These are phyloP conservation scores for Silurus asotus DNA, from an alignment of 2,113 vertebrate genomes.

Conservation along the genomic window DNA sequence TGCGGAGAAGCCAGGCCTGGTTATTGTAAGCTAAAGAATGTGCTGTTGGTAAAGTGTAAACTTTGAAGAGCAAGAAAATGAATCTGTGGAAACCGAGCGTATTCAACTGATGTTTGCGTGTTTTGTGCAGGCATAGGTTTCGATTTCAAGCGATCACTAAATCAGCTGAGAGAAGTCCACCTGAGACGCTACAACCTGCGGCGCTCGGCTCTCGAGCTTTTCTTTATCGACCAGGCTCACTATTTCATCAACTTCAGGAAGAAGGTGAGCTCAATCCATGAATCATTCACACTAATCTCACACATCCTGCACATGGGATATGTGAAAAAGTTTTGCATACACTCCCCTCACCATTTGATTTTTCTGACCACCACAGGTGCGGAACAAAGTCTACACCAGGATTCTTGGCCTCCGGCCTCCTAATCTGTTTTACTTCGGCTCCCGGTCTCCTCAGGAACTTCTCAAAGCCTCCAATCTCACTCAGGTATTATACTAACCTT, in stretches of 20 bases:
- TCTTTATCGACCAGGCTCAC: constrained; percentile 97
- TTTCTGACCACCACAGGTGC: constrained; percentile 70
- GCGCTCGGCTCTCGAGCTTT: constrained; percentile 91
- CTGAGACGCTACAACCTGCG: constrained; percentile 95
- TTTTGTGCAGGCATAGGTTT: constrained; percentile 82
- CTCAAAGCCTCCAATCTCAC: constrained; percentile 93
- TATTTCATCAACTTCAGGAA: constrained; percentile 97
- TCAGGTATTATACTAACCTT: constrained; percentile 75
- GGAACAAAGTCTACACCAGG: constrained; percentile 92
- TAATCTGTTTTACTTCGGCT: constrained; percentile 85
- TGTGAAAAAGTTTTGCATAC: neutral
- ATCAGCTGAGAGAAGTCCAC: constrained; percentile 92
- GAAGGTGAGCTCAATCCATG: constrained; percentile 70
- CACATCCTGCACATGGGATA: neutral
- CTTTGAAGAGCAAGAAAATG: neutral
- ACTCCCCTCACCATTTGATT: neutral
- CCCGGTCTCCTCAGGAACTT: constrained; percentile 92
- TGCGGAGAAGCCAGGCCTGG: neutral
- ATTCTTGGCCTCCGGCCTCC: constrained; percentile 86
- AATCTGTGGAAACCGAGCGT: neutral
- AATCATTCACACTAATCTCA: neutral
- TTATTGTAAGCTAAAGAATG: neutral
- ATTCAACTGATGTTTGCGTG: neutral
- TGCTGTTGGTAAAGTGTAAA: neutral
- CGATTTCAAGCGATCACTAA: constrained; percentile 90